Percentiles rank a stretch among this genome's conserved stretches.
Evolutionary conservation across 1,140 invertebrate genomes (phyloP).

Genomic region (Drosophila asahinai): DNA sequence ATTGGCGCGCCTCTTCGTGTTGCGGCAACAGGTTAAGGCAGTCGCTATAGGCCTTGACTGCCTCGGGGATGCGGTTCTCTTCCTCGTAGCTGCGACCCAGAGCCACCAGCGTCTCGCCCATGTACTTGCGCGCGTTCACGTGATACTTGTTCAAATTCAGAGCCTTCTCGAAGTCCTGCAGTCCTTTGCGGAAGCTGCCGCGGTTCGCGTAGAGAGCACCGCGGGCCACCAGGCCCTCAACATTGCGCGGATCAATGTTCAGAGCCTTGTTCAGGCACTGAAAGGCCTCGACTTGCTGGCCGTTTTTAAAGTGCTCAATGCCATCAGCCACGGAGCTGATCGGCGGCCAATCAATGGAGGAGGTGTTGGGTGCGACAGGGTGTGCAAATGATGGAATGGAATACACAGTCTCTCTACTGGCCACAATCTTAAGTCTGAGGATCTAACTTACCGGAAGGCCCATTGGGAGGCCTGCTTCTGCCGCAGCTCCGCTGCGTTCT

Average conservation of each 20-base stretch:
- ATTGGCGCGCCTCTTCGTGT: constrained; percentile 93
- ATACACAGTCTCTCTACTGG: constrained; percentile 16
- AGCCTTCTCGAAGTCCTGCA: constrained; percentile 97
- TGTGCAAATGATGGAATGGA: constrained; percentile 48
- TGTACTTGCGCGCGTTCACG: constrained; percentile 97
- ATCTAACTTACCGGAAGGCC: constrained; percentile 89
- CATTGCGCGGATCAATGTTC: constrained; percentile 95
- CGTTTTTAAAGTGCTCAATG: constrained; percentile 96
- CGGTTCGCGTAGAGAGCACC: constrained; percentile 97
- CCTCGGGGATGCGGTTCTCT: constrained; percentile 93
- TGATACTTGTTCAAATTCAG: constrained; percentile 95
- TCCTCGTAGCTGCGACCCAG: constrained; percentile 93
- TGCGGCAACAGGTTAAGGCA: constrained; percentile 92
- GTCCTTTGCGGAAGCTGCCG: constrained; percentile 96
- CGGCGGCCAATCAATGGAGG: constrained; percentile 11
- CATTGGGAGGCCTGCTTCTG: constrained; percentile 96
- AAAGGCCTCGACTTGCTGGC: constrained; percentile 96
- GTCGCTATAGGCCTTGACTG: constrained; percentile 93
- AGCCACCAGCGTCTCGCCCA: constrained; percentile 96
- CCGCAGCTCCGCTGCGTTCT: constrained; percentile 93
- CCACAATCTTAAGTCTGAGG: neutral
- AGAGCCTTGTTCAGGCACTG: constrained; percentile 97
- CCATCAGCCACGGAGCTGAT: constrained; percentile 94
- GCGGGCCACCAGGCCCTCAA: constrained; percentile 96
- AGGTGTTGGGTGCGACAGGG: constrained; percentile 23